Evolutionary conservation across 2,888 invertebrate genomes (phyloP).

Genomic region (Notodonta ziczac): DNA sequence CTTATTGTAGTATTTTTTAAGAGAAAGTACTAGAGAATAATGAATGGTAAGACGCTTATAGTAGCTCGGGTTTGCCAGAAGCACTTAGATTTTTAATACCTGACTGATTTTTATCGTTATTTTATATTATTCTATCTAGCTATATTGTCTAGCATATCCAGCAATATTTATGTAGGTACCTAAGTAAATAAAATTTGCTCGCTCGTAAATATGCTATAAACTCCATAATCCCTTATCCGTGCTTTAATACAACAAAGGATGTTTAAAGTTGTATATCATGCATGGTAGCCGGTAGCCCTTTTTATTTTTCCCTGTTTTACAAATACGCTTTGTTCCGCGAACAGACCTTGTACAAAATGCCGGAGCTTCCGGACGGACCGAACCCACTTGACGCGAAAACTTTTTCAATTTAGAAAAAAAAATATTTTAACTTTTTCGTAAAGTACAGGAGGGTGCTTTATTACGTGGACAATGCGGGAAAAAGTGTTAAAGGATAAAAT

Average conservation of each 20-base stretch:
- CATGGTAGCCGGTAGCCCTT: background rate
- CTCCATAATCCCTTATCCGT: background rate
- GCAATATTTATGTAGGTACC: too few species aligned
- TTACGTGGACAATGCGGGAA: background rate
- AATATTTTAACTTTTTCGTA: conserved; percentile 7
- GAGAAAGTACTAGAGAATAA: too few species aligned
- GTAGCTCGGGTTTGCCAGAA: too few species aligned
- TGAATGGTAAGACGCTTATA: too few species aligned
- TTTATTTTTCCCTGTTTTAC: background rate
- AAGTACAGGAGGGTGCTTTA: background rate
- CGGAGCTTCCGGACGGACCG: conserved; percentile 3
- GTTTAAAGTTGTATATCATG: background rate
- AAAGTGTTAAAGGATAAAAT: background rate
- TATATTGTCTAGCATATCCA: too few species aligned
- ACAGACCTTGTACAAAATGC: conserved; percentile 8
- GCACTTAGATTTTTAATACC: too few species aligned
- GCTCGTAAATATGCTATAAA: too few species aligned
- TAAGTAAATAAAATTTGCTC: too few species aligned
- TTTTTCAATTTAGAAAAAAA: conserved; percentile 27
- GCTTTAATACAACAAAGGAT: background rate
- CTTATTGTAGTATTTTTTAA: too few species aligned
- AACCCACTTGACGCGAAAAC: conserved; percentile 12
- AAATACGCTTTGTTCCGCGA: background rate
- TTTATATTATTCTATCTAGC: too few species aligned
- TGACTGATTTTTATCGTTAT: too few species aligned